A percentile compares a stretch with the other conserved stretches of the same genome.
Conservation (phyloP, 1,140 invertebrate genomes). For the Scaptomyza hsui region DNA sequence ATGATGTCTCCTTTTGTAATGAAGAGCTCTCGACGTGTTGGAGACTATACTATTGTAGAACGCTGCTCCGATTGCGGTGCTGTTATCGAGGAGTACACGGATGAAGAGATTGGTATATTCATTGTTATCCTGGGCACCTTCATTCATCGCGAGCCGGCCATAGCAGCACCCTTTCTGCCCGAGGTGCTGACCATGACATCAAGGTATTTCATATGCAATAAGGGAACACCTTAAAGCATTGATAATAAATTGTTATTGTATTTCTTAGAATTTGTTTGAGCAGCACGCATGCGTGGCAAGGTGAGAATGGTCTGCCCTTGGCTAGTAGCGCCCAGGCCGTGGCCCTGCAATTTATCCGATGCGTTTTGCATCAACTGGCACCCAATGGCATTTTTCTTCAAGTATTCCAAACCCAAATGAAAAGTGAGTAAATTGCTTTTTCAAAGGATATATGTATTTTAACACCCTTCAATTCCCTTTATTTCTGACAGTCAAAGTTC, state of each 20-base stretch:
- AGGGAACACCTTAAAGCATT: not conserved
- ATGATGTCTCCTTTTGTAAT: conserved; percentile 37
- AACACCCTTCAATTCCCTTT: not conserved
- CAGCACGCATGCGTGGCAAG: conserved; percentile 95
- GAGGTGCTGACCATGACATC: conserved; percentile 95
- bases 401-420: conserved; percentile 95
- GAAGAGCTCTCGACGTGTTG: conserved; percentile 88
- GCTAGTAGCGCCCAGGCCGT: conserved; percentile 96
- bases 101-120: conserved; percentile 97
- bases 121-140: conserved; percentile 97
- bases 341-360: conserved; percentile 98
- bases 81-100: conserved; percentile 96
- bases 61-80: conserved; percentile 91
- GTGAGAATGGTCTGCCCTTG: conserved; percentile 93
- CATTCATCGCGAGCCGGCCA: conserved; percentile 96
- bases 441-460: too few species aligned
- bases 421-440: conserved; percentile 87
- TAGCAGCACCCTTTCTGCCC: conserved; percentile 96
- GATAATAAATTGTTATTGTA: not conserved
- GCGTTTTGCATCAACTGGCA: conserved; percentile 97
- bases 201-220: conserved; percentile 86
- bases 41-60: conserved; percentile 89
- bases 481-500: conserved; percentile 65
- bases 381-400: conserved; percentile 98
- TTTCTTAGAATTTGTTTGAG: conserved; percentile 88